Evolutionary conservation across 2,888 invertebrate species (phyloP).

Genomic region (Caenorhabditis sp.): DNA sequence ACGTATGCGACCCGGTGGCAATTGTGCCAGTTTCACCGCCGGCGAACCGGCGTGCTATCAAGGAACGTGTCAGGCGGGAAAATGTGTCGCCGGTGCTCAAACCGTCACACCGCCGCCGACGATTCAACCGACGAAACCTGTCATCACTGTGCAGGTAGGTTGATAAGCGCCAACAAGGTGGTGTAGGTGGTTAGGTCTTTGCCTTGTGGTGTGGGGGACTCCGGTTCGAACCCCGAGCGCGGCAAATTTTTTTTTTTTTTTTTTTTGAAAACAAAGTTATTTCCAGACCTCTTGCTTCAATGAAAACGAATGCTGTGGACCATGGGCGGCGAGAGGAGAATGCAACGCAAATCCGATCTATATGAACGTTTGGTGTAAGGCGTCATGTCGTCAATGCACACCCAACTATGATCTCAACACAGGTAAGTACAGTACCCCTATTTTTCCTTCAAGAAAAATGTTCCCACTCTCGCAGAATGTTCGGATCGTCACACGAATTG

Average conservation of each 20-base stretch:
- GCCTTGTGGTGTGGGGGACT: too few relatives aligned
- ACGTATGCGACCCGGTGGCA: conserved; percentile 60
- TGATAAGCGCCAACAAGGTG: too few relatives aligned
- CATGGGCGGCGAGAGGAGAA: conserved; percentile 59
- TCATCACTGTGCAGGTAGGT: conserved; percentile 21
- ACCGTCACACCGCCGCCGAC: conserved; percentile 28
- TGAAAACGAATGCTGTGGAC: conserved; percentile 63
- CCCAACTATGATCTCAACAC: conserved; percentile 45
- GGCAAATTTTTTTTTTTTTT: too few relatives aligned
- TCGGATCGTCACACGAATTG: conserved; percentile 51
- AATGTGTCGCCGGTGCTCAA: conserved; percentile 46
- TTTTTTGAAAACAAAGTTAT: too few relatives aligned
- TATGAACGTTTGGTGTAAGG: conserved; percentile 58
- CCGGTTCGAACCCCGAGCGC: too few relatives aligned
- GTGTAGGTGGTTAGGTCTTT: too few relatives aligned
- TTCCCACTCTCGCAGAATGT: conserved; percentile 36
- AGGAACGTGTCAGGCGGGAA: conserved; percentile 57
- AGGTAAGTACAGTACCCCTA: too few relatives aligned
- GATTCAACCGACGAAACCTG: conserved; percentile 33
- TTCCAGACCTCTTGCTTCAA: conserved; percentile 58
- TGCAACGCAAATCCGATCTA: conserved; percentile 56
- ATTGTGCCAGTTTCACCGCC: conserved; percentile 52
- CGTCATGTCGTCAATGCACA: conserved; percentile 55
- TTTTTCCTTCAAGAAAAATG: not conserved
- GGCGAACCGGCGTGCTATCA: conserved; percentile 61